Conservation (phyloP, 2,113 vertebrate genomes). For the Chlorodrepanis virens region DNA sequence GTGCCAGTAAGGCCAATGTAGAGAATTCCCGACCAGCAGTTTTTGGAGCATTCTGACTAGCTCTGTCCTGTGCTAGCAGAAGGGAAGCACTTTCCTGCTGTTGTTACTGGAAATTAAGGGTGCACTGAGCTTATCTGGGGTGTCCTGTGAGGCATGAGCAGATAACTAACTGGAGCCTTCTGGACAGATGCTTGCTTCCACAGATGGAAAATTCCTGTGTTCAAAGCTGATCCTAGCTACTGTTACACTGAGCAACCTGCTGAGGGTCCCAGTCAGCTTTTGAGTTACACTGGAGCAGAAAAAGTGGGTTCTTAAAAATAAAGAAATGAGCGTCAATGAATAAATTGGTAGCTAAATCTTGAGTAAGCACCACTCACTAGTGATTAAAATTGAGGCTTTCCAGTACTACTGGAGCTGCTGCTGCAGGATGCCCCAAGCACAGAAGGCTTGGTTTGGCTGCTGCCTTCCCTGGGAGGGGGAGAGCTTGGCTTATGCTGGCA, state of each 20-base stretch:
- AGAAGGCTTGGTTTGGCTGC: background rate
- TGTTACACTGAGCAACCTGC: background rate
- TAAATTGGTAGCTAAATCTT: background rate
- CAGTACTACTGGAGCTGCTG: background rate
- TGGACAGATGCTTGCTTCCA: background rate
- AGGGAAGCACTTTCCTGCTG: background rate
- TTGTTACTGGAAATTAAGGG: background rate
- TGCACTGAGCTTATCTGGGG: background rate
- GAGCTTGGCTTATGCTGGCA: background rate
- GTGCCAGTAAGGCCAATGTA: background rate
- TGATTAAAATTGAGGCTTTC: background rate
- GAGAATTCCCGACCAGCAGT: background rate
- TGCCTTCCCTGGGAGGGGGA: background rate
- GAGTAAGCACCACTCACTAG: background rate
- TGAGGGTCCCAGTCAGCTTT: background rate
- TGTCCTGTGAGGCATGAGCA: background rate
- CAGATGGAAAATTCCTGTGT: background rate
- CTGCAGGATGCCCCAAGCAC: background rate
- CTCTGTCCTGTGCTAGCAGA: background rate
- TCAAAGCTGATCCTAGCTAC: background rate
- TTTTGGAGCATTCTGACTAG: background rate
- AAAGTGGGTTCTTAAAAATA: background rate
- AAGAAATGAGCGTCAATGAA: background rate
- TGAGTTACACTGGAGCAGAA: background rate
- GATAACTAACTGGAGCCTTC: background rate